phyloP scores from a whole-genome alignment of 2,113 vertebrate species.

The Alexandromys fortis region DNA sequence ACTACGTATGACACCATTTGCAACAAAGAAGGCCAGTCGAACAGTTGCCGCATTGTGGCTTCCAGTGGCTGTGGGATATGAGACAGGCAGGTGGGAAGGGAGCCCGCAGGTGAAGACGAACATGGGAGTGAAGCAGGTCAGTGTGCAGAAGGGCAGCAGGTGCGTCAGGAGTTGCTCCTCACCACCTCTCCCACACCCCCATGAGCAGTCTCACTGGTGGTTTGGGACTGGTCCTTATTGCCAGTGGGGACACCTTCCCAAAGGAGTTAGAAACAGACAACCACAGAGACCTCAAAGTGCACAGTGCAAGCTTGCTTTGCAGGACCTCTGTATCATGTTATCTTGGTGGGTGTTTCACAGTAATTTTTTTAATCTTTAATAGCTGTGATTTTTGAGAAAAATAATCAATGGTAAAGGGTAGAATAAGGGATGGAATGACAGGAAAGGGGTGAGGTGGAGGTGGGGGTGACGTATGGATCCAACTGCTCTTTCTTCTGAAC shows the following conservation, averaged over 20 bases:
- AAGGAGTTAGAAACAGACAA: conserved; percentile 5
- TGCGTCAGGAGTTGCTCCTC: not conserved
- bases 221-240: not conserved
- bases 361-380: not conserved
- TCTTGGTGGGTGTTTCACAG: not conserved
- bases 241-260: not conserved
- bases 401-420: not conserved
- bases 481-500: conserved; percentile 12
- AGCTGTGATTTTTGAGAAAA: not conserved
- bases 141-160: not conserved
- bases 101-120: fast-evolving
- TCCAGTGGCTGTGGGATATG: not conserved
- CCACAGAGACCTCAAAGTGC: not conserved
- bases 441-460: not conserved
- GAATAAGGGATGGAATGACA: not conserved
- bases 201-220: too few relatives aligned
- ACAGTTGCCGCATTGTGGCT: not conserved
- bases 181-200: too few relatives aligned
- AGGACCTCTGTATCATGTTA: not conserved
- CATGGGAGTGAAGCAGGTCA: not conserved
- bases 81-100: not conserved
- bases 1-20: not conserved
- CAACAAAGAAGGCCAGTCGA: not conserved
- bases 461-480: not conserved
- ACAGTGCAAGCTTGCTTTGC: not conserved